These are phyloP conservation scores for Atlantisia rogersi DNA, from an alignment of 2,113 vertebrate species.

Conservation along the genomic window DNA sequence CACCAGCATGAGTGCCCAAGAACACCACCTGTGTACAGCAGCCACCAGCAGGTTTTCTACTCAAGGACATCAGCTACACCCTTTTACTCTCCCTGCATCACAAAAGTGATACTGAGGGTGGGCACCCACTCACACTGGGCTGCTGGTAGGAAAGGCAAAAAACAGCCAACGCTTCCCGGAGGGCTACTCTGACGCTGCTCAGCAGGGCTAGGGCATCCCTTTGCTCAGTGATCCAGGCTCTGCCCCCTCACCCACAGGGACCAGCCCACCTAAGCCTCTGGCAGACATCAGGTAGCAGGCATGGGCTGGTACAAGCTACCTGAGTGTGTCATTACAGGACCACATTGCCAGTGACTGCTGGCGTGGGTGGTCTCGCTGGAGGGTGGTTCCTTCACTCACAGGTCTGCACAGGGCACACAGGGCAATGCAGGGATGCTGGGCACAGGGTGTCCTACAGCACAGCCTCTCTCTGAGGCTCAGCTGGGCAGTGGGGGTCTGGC, in stretches of 20 bases:
- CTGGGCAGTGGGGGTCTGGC: not conserved
- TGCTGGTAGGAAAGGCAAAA: not conserved
- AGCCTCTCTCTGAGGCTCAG: not conserved
- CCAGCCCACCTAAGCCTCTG: not conserved
- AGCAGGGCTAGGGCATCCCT: rapidly evolving
- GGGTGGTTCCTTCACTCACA: not conserved
- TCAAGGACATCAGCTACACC: not conserved
- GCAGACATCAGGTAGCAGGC: not conserved
- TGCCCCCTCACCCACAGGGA: not conserved
- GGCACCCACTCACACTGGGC: not conserved
- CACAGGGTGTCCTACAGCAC: rapidly evolving
- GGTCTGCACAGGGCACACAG: no score
- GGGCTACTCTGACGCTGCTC: not conserved
- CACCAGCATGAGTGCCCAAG: not conserved
- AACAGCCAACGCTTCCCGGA: not conserved
- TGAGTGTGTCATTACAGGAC: rapidly evolving
- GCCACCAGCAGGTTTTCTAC: not conserved
- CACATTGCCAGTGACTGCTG: not conserved
- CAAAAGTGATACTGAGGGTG: not conserved
- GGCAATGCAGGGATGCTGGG: not conserved
- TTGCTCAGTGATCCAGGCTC: not conserved
- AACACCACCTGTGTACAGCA: rapidly evolving
- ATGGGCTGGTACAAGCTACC: not conserved
- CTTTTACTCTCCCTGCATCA: not conserved
- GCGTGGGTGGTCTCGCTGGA: rapidly evolving